Base-by-base conservation (phyloP, 2,888 invertebrate species). In the Gymnosoma rotundatum region DNA sequence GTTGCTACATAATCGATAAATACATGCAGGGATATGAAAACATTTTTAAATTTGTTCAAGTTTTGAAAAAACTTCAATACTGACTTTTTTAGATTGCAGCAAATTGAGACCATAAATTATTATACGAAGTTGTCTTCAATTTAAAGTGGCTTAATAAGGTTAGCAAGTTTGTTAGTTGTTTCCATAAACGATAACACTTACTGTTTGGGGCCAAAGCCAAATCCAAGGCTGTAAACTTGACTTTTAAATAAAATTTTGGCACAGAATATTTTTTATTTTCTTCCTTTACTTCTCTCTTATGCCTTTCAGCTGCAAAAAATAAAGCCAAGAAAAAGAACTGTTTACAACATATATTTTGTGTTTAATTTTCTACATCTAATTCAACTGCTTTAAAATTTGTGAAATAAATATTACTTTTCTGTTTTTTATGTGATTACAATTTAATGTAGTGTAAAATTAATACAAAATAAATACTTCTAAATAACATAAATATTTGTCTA, bases 371-470 rank as follows among this genome's bases (percentile, higher is more conserved):
- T 58, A 58, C 50, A 58, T 38, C 21, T 36, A 45, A 56, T 56
- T 1, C 36, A 21, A 64, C 7, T 50, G 18, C 12, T 50, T 52
- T 10, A 73, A 73, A 38, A 73, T 1, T 0, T 45, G 14, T 52
- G 25, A 52, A 38, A 21, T 4, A 66, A 32, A 16, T 45, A 20
- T 32, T 32, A 32, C 25, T 32, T 32, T 5, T 32, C 25, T 60
- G 14, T 79, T 42, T 58, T 74, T 70, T 56, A 6, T 60, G 87
- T 12, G 42, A 86, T 86, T 81, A 72, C 82, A 87, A 88, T 87
- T 90, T 89, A 90, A 90, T 90, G 90, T 89, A 83, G 89, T 89
- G 90, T 89, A 90, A 90, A 90, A 90, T 90, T 90, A 89, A 90
- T 89, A 89, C 88, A 52, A 63, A 74, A 60, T 42, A 60, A 61